These are phyloP conservation scores for Liasis olivaceus DNA, from an alignment of 2,797 vertebrate genomes.

Conservation along the genomic window DNA sequence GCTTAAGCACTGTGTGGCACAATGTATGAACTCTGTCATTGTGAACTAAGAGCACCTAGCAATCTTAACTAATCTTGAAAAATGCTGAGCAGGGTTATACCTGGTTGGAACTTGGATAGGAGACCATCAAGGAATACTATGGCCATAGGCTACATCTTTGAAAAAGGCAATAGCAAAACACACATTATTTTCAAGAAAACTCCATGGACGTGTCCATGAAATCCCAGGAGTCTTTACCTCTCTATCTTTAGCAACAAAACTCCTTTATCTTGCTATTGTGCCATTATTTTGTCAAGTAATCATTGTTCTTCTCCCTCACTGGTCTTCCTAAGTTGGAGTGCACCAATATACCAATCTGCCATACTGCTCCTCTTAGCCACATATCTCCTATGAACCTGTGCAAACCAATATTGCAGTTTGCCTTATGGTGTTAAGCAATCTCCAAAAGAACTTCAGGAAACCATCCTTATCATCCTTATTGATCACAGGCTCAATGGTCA, in stretches of 20 bases:
- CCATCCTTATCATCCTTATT: constrained; percentile 71
- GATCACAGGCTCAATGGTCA: constrained; percentile 86
- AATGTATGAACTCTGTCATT: too few species aligned
- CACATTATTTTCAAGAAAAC: background rate
- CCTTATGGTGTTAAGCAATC: constrained; percentile 65
- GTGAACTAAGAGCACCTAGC: too few species aligned
- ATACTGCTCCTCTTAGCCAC: constrained; percentile 36
- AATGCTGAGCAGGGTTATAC: too few species aligned
- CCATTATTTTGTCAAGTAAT: background rate
- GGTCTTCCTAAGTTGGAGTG: constrained; percentile 15
- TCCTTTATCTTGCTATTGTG: background rate
- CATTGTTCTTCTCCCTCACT: background rate
- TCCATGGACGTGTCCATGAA: background rate
- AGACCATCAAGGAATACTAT: too few species aligned
- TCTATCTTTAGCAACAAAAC: background rate
- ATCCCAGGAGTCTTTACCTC: background rate
- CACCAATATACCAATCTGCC: background rate
- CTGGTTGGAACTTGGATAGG: too few species aligned
- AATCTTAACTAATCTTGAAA: too few species aligned
- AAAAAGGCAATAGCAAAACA: too few species aligned
- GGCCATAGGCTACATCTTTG: too few species aligned
- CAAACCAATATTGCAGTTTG: constrained; percentile 60
- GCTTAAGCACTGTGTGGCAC: too few species aligned
- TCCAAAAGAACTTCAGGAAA: constrained; percentile 70
- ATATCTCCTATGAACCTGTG: constrained; percentile 48